These are phyloP conservation scores for Leptopterna dolabrata DNA, from an alignment of 2,888 invertebrate genomes.

Conservation along the genomic window DNA sequence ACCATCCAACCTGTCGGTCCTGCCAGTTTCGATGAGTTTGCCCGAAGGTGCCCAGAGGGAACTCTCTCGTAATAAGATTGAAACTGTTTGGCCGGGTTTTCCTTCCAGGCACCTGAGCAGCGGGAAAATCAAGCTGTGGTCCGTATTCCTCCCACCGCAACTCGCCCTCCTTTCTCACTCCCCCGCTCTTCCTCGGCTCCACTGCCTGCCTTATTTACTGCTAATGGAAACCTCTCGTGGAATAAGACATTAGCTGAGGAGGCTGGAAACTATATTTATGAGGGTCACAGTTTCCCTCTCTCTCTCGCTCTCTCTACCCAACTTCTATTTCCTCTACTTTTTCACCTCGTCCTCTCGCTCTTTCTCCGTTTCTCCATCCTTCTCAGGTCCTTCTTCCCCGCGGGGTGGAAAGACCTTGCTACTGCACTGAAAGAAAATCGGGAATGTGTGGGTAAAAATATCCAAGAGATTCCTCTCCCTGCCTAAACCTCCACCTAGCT, in stretches of 20 bases:
- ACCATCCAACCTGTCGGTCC: too few relatives aligned
- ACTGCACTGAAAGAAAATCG: not conserved
- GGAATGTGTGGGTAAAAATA: not conserved
- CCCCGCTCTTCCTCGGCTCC: not conserved
- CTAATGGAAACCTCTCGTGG: conserved; percentile 55
- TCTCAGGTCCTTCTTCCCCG: not conserved
- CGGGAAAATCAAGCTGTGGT: conserved; percentile 40
- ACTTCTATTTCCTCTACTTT: not conserved
- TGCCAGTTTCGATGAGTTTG: too few relatives aligned
- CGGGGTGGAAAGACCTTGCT: not conserved
- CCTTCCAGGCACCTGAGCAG: conserved; percentile 24
- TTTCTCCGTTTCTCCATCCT: not conserved
- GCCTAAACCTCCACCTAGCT: too few relatives aligned
- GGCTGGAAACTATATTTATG: conserved; percentile 49
- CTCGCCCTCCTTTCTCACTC: not conserved
- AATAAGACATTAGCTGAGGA: conserved; percentile 53
- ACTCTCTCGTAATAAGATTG: not conserved
- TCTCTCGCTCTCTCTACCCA: not conserved
- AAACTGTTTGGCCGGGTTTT: not conserved
- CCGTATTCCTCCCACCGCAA: not conserved
- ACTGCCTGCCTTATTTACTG: conserved; percentile 45
- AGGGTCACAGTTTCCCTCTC: conserved; percentile 45
- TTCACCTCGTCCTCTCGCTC: not conserved
- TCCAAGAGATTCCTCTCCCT: not conserved
- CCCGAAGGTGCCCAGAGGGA: too few relatives aligned